Conservation (phyloP, 1,140 invertebrate species). For the Caerostris darwini region DNA sequence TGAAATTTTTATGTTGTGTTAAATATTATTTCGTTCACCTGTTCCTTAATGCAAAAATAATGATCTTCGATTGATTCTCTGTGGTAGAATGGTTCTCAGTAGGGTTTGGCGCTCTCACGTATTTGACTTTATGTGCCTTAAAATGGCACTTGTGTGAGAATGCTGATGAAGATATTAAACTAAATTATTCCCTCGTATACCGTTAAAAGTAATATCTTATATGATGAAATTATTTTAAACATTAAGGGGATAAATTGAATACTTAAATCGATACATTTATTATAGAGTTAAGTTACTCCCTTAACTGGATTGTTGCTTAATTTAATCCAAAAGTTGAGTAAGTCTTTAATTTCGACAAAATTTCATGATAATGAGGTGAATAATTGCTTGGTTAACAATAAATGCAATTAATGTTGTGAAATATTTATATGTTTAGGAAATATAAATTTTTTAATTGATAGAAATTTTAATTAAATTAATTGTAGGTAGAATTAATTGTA, state of each 20-base stretch:
- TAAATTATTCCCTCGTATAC: background rate
- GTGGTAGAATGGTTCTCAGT: background rate
- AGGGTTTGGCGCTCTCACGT: background rate
- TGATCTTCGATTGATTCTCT: conserved; percentile 15
- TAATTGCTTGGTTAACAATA: too few species aligned
- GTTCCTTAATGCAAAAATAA: conserved; percentile 12
- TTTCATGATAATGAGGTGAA: too few species aligned
- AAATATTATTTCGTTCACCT: conserved; percentile 2
- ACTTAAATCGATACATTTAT: background rate
- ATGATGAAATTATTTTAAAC: background rate
- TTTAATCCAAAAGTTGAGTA: too few species aligned
- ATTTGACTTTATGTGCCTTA: background rate
- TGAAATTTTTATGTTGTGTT: conserved; percentile 42
- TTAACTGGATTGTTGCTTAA: too few species aligned
- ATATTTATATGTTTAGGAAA: too few species aligned
- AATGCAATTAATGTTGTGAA: too few species aligned
- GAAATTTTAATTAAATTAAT: too few species aligned
- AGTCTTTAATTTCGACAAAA: too few species aligned
- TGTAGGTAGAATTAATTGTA: too few species aligned
- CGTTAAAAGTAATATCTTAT: background rate
- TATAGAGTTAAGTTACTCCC: background rate
- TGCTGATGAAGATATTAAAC: background rate
- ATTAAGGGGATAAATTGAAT: background rate
- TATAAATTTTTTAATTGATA: too few species aligned
- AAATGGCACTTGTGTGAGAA: background rate